Percentiles rank a stretch among this genome's conserved stretches.
These are phyloP conservation scores for Papilio demoleus DNA, from an alignment of 2,888 invertebrate genomes.

Conservation along the genomic window DNA sequence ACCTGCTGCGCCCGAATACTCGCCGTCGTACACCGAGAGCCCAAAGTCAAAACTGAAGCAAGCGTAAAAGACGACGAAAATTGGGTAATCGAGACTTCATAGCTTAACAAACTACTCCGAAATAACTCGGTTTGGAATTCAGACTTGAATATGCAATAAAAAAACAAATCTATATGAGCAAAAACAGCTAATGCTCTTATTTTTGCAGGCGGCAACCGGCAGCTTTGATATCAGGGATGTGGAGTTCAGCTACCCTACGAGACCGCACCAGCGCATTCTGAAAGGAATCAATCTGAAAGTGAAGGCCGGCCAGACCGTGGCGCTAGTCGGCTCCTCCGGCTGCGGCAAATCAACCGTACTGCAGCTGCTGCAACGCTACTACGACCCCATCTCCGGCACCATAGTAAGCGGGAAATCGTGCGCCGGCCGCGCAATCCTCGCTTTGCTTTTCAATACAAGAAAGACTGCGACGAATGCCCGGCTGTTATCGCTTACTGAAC, in stretches of 20 bases:
- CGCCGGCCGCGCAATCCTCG: neutral
- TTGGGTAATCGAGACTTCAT: slow-evolving; percentile 60
- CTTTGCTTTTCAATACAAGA: neutral
- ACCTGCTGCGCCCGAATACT: slow-evolving; percentile 69
- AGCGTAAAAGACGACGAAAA: slow-evolving; percentile 63
- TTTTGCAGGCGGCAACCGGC: slow-evolving; percentile 83
- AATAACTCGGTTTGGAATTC: too few species aligned
- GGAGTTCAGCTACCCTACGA: slow-evolving; percentile 91
- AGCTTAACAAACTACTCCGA: neutral
- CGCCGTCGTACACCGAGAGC: slow-evolving; percentile 64
- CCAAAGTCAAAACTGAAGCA: slow-evolving; percentile 65
- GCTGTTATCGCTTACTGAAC: neutral
- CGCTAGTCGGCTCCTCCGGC: slow-evolving; percentile 88
- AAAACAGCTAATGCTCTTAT: too few species aligned
- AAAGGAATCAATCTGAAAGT: slow-evolving; percentile 86
- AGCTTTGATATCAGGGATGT: slow-evolving; percentile 87
- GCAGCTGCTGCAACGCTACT: slow-evolving; percentile 89
- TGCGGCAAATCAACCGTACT: slow-evolving; percentile 91
- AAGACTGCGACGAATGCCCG: neutral
- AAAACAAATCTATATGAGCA: too few species aligned
- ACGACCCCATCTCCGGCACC: slow-evolving; percentile 87
- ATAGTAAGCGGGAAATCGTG: slow-evolving; percentile 60
- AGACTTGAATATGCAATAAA: too few species aligned
- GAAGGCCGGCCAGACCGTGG: slow-evolving; percentile 88
- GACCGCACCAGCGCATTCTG: slow-evolving; percentile 87